Evolutionary conservation across 2,113 vertebrate species (phyloP).

Genomic region (Takifugu flavidus): DNA sequence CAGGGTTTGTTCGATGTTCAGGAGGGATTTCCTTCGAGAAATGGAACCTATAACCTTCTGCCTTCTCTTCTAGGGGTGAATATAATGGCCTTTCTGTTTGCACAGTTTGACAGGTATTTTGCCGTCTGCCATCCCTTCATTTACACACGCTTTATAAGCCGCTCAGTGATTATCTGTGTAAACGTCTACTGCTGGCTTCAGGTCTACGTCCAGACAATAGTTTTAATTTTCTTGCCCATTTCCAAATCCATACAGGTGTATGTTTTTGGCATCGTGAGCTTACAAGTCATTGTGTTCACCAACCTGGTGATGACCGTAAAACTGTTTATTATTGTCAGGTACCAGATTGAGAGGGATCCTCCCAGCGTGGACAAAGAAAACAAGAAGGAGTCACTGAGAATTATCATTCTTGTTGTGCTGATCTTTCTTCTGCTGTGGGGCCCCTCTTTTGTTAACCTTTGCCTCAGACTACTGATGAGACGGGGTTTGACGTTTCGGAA

Average conservation of each 20-base stretch:
- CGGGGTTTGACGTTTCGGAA: slow-evolving; percentile 54
- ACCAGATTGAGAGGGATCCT: slow-evolving; percentile 60
- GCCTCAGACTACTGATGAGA: slow-evolving; percentile 33
- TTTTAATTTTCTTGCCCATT: slow-evolving; percentile 41
- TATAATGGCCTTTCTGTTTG: slow-evolving; percentile 65
- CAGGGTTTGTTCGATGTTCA: slow-evolving; percentile 70
- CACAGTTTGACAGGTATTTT: slow-evolving; percentile 71
- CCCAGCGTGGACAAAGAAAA: slow-evolving; percentile 60
- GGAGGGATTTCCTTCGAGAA: slow-evolving; percentile 65
- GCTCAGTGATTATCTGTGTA: slow-evolving; percentile 33
- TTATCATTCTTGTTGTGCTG: slow-evolving; percentile 68
- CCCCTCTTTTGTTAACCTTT: slow-evolving; percentile 70
- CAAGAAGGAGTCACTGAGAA: slow-evolving; percentile 64
- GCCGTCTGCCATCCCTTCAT: slow-evolving; percentile 63
- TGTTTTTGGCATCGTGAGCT: slow-evolving; percentile 27
- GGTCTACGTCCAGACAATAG: slow-evolving; percentile 11
- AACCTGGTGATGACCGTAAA: slow-evolving; percentile 73
- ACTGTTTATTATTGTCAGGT: slow-evolving; percentile 62
- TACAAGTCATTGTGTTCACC: slow-evolving; percentile 58
- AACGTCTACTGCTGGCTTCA: slow-evolving; percentile 66
- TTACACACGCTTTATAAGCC: slow-evolving; percentile 55
- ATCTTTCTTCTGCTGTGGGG: slow-evolving; percentile 67
- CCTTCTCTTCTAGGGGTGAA: slow-evolving; percentile 65
- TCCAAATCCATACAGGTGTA: slow-evolving; percentile 44
- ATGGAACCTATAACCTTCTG: slow-evolving; percentile 55